phyloP scores from a whole-genome alignment of 2,888 invertebrate species.

The Pyrrhosoma nymphula region DNA sequence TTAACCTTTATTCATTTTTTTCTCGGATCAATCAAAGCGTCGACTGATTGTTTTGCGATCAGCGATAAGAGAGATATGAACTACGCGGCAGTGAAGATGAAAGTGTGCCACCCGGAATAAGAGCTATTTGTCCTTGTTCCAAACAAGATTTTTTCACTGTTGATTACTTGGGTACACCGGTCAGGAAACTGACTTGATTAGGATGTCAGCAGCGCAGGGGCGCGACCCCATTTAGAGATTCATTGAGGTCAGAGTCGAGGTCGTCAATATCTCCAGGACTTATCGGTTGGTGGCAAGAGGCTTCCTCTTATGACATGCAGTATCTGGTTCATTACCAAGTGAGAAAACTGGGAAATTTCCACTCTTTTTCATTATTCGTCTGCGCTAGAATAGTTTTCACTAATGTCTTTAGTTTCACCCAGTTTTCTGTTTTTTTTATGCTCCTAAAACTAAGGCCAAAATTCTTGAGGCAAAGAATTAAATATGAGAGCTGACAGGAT shows the following conservation, averaged over 20 bases:
- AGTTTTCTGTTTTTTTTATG: no score
- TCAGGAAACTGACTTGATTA: neutral
- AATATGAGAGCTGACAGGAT: no score
- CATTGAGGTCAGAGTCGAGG: slow-evolving; percentile 26
- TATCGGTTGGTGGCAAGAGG: neutral
- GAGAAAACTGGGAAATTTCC: neutral
- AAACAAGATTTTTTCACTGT: no score
- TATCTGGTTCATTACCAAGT: neutral
- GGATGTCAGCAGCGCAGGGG: neutral
- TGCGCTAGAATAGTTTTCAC: neutral
- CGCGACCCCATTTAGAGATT: neutral
- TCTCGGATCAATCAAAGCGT: neutral
- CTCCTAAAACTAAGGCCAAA: no score
- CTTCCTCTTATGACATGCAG: neutral
- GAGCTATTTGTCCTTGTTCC: neutral
- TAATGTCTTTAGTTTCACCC: neutral
- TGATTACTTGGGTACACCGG: neutral
- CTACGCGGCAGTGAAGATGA: neutral
- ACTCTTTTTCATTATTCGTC: neutral
- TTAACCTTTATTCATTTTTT: neutral
- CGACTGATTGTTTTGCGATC: neutral
- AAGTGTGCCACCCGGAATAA: neutral
- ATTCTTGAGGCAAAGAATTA: no score
- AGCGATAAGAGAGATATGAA: neutral
- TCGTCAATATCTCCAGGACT: neutral